Percentiles rank a stretch among this genome's conserved stretches.
Conservation (phyloP, 53 echinoderm and acorn worm genomes). For the Hippasteria phrygiana region DNA sequence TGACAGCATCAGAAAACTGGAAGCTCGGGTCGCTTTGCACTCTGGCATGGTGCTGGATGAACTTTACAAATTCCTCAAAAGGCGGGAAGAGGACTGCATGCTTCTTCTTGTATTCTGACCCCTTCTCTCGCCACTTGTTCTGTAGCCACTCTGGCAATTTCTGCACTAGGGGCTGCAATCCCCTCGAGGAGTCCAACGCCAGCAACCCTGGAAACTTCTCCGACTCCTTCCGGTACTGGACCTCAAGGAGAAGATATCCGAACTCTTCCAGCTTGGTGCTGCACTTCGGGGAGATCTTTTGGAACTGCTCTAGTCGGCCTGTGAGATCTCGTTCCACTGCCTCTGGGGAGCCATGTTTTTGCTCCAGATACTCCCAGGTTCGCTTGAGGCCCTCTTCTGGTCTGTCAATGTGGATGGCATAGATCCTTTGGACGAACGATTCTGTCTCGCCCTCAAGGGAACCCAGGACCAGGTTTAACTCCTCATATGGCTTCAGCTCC, state of each 20-base stretch:
- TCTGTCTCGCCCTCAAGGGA: conserved; percentile 65
- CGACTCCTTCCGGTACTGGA: conserved; percentile 56
- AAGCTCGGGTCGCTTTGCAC: conserved; percentile 77
- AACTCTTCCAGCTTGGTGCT: conserved; percentile 68
- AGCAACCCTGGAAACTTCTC: conserved; percentile 59
- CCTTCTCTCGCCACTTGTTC: conserved; percentile 69
- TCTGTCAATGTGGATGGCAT: conserved; percentile 71
- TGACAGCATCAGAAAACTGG: conserved; percentile 31
- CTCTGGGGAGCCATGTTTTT: conserved; percentile 73
- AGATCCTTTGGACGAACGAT: conserved; percentile 55
- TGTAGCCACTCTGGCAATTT: conserved; percentile 66
- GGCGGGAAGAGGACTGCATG: conserved; percentile 52
- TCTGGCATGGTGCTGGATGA: conserved; percentile 72
- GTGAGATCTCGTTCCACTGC: conserved; percentile 71
- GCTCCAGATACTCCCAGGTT: conserved; percentile 68
- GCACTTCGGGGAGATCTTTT: conserved; percentile 52
- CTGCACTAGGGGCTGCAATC: conserved; percentile 70
- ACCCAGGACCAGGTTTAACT: conserved; percentile 67
- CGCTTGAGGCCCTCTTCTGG: conserved; percentile 67
- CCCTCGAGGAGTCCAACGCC: conserved; percentile 68
- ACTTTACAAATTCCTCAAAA: conserved; percentile 70
- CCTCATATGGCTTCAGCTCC: conserved; percentile 63
- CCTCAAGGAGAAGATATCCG: conserved; percentile 71
- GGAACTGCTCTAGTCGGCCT: conserved; percentile 66
- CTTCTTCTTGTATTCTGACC: conserved; percentile 65